Base-by-base conservation (phyloP, 2,113 vertebrate genomes). In the Meleagris gallopavo region DNA sequence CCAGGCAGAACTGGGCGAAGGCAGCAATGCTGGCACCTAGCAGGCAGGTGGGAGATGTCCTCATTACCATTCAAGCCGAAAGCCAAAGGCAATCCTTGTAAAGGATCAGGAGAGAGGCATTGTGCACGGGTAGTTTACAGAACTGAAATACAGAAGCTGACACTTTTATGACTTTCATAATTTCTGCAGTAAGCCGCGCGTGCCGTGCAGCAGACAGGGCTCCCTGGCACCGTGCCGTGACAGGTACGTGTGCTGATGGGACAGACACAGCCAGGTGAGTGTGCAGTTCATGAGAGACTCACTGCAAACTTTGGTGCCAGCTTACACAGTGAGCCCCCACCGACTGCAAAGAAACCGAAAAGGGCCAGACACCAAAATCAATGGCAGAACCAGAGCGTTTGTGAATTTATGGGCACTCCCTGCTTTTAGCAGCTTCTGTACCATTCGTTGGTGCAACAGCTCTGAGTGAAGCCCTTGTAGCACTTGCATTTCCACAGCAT, bases 121-220 rank as follows among this genome's bases (percentile, higher is more conserved):
- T 77, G 43, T 89, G 60, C 57, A 48, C 3, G 3, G 87, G 73
- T 50, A 27, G 55, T 89, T 94, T 92, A 76, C 75, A 91, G 89
- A 84, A 91, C 5, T 89, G 91, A 88, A 95, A 94, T 67, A 79
- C 38, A 91, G 89, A 86, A 95, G 86, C 34, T 92, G 95, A 90
- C 32, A 17, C 88, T 92, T 96, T 96, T 94, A 96, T 93, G 75
- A 40, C 78, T 97, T 93, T 78, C 69, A 71, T 84, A 92, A 97
- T 93, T 76, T 95, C 32, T 79, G 40, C 74, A 88, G 78, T 10
- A 74, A 88, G 84, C 40, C 13, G 40, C 0, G 0, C 13, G 85
- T 69, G 38, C 52, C 52, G 25, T 4, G 0, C 4, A 0, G 50
- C 84, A 40, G 21, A 38, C 24, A 4, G 61, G 1, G 34, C 64